Conservation (phyloP, 2,888 invertebrate species). For the Diploptera punctata region DNA sequence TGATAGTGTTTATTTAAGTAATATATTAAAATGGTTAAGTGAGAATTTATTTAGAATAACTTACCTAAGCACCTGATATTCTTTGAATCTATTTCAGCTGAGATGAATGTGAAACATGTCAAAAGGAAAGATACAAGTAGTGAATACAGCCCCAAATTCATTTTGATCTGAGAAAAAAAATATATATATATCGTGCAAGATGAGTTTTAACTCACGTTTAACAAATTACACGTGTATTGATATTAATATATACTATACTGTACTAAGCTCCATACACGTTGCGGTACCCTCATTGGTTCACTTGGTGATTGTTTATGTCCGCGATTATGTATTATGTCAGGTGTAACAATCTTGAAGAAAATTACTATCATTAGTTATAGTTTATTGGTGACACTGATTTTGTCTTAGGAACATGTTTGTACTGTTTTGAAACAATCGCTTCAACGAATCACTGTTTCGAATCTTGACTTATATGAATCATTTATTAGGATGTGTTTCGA, state of each 20-base stretch:
- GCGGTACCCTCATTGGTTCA: background rate
- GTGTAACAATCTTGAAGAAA: background rate
- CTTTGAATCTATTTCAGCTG: slow-evolving; percentile 50
- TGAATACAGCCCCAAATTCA: background rate
- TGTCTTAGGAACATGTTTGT: too few relatives aligned
- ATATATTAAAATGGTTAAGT: too few relatives aligned
- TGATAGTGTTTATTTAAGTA: too few relatives aligned
- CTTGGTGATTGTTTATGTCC: too few relatives aligned
- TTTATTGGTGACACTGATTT: background rate
- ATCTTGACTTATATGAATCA: too few relatives aligned
- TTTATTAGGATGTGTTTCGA: too few relatives aligned
- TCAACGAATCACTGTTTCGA: too few relatives aligned
- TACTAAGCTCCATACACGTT: slow-evolving; percentile 1
- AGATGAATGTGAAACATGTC: background rate
- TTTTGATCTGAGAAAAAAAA: background rate
- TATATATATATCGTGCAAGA: background rate
- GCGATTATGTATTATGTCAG: background rate
- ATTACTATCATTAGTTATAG: too few relatives aligned
- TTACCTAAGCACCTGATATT: slow-evolving; percentile 59
- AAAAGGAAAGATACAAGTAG: background rate
- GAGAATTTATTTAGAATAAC: too few relatives aligned
- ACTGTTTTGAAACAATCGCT: too few relatives aligned
- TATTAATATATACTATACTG: too few relatives aligned
- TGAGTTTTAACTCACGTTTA: too few relatives aligned
- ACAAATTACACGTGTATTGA: background rate